These are phyloP conservation scores for Heliconius cydno DNA, from an alignment of 2,888 invertebrate genomes.

Conservation along the genomic window DNA sequence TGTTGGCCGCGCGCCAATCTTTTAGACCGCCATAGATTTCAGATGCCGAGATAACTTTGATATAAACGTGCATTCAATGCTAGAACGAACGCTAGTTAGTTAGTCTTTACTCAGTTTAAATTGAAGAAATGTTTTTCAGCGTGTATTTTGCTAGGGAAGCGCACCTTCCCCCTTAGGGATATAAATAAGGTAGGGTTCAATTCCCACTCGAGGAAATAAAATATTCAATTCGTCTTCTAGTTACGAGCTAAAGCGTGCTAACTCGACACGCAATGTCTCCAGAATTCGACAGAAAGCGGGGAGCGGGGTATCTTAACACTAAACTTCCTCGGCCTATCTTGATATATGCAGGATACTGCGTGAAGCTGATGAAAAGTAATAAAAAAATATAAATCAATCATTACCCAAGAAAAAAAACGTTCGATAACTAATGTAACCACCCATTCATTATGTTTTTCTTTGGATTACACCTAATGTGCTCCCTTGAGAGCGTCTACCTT, in stretches of 20 bases:
- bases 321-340: no score
- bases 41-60: conserved; percentile 5
- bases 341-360: neutral
- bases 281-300: neutral
- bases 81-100: neutral
- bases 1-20: conserved; percentile 16
- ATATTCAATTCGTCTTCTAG: neutral
- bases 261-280: neutral
- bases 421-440: conserved; percentile 4
- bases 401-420: neutral
- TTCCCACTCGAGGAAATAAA: neutral
- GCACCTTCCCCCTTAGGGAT: no score
- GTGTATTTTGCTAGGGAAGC: neutral
- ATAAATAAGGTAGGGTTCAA: no score
- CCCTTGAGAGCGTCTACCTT: neutral
- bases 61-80: neutral
- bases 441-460: conserved; percentile 20
- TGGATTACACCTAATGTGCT: conserved; percentile 12
- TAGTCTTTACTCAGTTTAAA: neutral
- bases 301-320: neutral
- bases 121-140: neutral
- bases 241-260: no score
- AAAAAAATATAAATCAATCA: neutral
- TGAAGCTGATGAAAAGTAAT: neutral
- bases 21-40: neutral